Conservation (phyloP, 2,888 invertebrate species). For the Tuta absoluta region DNA sequence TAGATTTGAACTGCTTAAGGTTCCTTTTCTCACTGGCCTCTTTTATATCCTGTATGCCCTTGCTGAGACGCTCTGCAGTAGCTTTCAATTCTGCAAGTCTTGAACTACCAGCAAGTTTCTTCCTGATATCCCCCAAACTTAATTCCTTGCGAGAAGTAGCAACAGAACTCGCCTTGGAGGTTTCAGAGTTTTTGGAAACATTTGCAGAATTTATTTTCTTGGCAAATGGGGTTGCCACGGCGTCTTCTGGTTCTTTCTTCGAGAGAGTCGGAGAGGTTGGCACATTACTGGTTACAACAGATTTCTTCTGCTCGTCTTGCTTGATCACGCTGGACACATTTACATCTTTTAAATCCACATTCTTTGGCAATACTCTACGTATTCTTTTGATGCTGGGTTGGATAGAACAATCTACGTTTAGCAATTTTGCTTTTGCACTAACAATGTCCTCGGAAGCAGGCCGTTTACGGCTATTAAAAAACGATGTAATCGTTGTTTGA, state of each 20-base stretch:
- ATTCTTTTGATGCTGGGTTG: slow-evolving; percentile 53
- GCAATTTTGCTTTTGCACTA: slow-evolving; percentile 77
- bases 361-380: slow-evolving; percentile 31
- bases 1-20: slow-evolving; percentile 86
- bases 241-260: slow-evolving; percentile 6
- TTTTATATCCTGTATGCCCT: slow-evolving; percentile 83
- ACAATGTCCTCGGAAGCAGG: slow-evolving; percentile 84
- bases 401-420: slow-evolving; percentile 54
- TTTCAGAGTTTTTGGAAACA: slow-evolving; percentile 43
- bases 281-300: slow-evolving; percentile 23
- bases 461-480: slow-evolving; percentile 89
- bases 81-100: slow-evolving; percentile 86
- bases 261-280: slow-evolving; percentile 17
- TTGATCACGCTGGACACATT: slow-evolving; percentile 27
- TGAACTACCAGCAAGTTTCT: slow-evolving; percentile 84
- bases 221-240: slow-evolving; percentile 46
- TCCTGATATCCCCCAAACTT: slow-evolving; percentile 85
- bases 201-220: slow-evolving; percentile 64
- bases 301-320: slow-evolving; percentile 31
- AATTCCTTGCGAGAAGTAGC: slow-evolving; percentile 81
- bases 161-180: slow-evolving; percentile 62
- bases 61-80: slow-evolving; percentile 84
- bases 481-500: slow-evolving; percentile 88
- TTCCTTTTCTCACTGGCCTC: slow-evolving; percentile 72
- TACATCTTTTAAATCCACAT: background rate